These are phyloP conservation scores for Zophobas morio DNA, from an alignment of 1,140 invertebrate species.

Conservation along the genomic window DNA sequence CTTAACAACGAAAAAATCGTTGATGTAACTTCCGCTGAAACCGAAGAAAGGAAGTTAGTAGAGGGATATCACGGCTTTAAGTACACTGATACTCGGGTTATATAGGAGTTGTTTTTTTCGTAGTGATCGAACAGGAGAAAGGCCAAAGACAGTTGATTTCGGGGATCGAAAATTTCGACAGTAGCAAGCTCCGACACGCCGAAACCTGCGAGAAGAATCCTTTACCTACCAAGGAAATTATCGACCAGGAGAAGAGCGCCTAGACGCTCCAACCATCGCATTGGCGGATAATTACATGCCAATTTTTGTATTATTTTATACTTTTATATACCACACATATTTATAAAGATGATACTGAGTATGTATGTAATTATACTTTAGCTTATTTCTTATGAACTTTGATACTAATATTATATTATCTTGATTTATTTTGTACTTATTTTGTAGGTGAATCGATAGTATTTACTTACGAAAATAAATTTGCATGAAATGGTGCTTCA, in stretches of 20 bases:
- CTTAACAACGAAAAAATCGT: no score
- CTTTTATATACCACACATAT: conserved; percentile 63
- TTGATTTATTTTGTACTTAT: conserved; percentile 43
- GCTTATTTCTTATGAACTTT: conserved; percentile 48
- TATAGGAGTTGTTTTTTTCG: conserved; percentile 58
- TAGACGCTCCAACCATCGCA: conserved; percentile 50
- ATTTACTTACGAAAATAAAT: conserved; percentile 54
- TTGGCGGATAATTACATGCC: conserved; percentile 26
- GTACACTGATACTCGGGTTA: neutral
- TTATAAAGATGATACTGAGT: conserved; percentile 52
- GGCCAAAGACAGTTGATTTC: conserved; percentile 88
- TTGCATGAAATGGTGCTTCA: conserved; percentile 64
- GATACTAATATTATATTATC: conserved; percentile 51
- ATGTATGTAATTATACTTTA: conserved; percentile 53
- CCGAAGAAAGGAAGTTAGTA: neutral
- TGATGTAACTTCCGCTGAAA: no score
- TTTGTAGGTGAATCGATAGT: conserved; percentile 39
- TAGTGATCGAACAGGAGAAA: conserved; percentile 90
- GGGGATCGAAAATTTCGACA: conserved; percentile 91
- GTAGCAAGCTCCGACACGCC: conserved; percentile 88
- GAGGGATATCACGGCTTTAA: neutral
- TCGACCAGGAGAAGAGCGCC: conserved; percentile 78
- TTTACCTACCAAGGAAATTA: conserved; percentile 84
- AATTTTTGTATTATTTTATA: conserved; percentile 63
- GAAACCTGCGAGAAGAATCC: conserved; percentile 93